Conservation (phyloP, 1,140 invertebrate genomes). For the Eubasilissa regina region DNA sequence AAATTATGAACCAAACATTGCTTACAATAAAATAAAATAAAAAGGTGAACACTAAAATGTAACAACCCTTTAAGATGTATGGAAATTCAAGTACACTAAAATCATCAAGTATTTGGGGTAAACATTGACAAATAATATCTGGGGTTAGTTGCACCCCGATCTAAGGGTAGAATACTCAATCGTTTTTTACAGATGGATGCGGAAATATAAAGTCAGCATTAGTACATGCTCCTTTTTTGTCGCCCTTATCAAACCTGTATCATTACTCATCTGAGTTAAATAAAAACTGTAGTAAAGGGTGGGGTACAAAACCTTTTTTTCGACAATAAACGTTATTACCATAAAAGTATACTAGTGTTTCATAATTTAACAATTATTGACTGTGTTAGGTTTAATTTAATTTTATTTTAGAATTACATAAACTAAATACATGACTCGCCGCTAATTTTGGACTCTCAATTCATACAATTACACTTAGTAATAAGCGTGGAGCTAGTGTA, state of each 20-base stretch:
- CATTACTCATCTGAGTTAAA: constrained; percentile 55
- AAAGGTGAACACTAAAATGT: constrained; percentile 49
- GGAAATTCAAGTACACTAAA: constrained; percentile 44
- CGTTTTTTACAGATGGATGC: constrained; percentile 60
- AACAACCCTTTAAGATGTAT: constrained; percentile 53
- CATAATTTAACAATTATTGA: too few relatives aligned
- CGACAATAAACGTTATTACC: not conserved
- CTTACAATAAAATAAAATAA: constrained; percentile 45
- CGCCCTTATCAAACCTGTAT: constrained; percentile 58
- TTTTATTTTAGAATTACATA: not conserved
- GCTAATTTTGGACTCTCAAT: too few relatives aligned
- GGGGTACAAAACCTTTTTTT: constrained; percentile 19
- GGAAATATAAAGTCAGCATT: constrained; percentile 57
- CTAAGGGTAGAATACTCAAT: constrained; percentile 52
- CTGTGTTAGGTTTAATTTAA: too few relatives aligned
- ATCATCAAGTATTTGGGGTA: constrained; percentile 57
- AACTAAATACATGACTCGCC: not conserved
- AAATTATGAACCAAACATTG: constrained; percentile 55
- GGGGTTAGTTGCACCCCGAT: constrained; percentile 52
- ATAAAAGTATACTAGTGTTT: too few relatives aligned
- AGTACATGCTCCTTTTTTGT: constrained; percentile 47
- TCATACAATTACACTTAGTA: too few relatives aligned
- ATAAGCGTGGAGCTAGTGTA: not conserved
- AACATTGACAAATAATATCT: constrained; percentile 58
- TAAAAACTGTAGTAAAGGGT: constrained; percentile 40